Base-by-base conservation (phyloP, 1,140 invertebrate species). In the Mya arenaria region DNA sequence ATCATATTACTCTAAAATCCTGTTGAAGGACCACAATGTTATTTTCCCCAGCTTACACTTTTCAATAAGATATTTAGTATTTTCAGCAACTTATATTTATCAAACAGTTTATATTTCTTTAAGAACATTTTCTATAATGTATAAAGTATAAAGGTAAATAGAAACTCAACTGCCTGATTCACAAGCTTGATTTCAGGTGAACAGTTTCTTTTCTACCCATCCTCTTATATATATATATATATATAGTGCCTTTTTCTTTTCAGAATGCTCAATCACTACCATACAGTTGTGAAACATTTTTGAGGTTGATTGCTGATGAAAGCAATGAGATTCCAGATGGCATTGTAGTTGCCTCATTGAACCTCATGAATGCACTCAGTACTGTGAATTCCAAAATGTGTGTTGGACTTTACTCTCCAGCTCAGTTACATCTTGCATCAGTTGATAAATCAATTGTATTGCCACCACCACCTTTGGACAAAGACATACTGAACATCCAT, bases 111-210 rank as follows among this genome's bases (percentile, higher is more conserved):
- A 62, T 15, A 62, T 32, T 62, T 25, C 36, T 28, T 8, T 4
- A 28, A 28, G 55, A 28, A 23, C 30, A 23, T 58, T 23, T 58
- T 28, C n/a, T 23, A 58, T n/a, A 58, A 58, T 23, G 55, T 58
- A n/a, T n/a, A 23, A n/a, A 58, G n/a, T 58, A 23, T 58, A 58
- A 23, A n/a, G 55, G 30, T 28, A 23, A 23, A 23, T 23, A 58
- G n/a, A 58, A 23, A 28, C 55, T 58, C 55, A 58, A 58, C 30
- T 28, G n/a, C 55, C 30, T 58, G n/a, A 58, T 58, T 58, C n/a
- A 23, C 55, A 58, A 23, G 30, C 55, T 58, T 58, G 55, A 23
- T 58, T 58, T 58, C 55, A 58, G 55, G n/a, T 58, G 30, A 58
- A 28, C 30, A 58, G 30, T 32, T 32, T 62, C 28, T 6, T 4